Evolutionary conservation across 2,797 vertebrate species (phyloP).

Genomic region (Megaceryle alcyon): DNA sequence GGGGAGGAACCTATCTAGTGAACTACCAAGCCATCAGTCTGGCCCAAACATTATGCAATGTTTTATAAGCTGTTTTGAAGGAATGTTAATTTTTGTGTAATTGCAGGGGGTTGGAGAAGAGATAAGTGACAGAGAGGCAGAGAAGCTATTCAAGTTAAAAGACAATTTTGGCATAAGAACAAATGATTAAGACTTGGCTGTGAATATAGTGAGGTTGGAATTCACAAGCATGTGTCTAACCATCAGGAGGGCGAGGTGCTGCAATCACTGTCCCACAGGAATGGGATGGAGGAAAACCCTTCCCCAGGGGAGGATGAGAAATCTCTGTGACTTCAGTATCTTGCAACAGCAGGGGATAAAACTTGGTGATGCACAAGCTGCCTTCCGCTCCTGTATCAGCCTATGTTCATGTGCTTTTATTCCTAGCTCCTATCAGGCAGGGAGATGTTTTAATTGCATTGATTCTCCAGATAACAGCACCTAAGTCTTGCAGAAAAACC

Average conservation of each 20-base stretch:
- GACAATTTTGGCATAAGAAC: slow-evolving; percentile 40
- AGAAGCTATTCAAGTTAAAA: slow-evolving; percentile 29
- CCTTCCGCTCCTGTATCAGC: background rate
- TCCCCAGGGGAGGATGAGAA: background rate
- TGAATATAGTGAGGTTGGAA: background rate
- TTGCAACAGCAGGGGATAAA: background rate
- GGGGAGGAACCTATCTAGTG: background rate
- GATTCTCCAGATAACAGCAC: background rate
- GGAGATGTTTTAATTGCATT: background rate
- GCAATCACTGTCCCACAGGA: rapidly evolving
- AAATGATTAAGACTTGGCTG: slow-evolving; percentile 8
- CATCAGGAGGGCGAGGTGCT: background rate
- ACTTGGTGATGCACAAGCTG: background rate
- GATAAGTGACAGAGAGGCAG: slow-evolving; percentile 44
- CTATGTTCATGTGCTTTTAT: background rate
- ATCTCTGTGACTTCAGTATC: background rate
- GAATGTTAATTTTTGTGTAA: slow-evolving; percentile 49
- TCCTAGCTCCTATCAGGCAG: background rate
- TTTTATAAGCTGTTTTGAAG: slow-evolving; percentile 21
- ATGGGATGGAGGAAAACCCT: background rate
- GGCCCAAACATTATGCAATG: background rate
- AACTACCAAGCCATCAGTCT: slow-evolving; percentile 23
- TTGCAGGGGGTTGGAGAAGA: slow-evolving; percentile 16
- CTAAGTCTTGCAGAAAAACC: background rate
- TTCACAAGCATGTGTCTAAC: background rate